These are phyloP conservation scores for Masticophis lateralis DNA, from an alignment of 2,797 vertebrate genomes.

Conservation along the genomic window DNA sequence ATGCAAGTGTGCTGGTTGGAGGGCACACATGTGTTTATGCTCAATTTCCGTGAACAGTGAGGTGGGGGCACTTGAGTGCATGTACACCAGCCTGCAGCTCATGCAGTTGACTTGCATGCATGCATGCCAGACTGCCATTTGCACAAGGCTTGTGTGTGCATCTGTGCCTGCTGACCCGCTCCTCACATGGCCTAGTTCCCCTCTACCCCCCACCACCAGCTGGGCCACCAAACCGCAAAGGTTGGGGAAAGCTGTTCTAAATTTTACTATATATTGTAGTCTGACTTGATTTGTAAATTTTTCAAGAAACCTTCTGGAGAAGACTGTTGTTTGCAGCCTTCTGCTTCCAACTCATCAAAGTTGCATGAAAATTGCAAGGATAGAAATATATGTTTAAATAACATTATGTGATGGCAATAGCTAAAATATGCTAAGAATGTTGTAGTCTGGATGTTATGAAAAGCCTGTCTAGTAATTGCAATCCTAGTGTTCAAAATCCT, in stretches of 20 bases:
- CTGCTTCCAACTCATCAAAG: not conserved
- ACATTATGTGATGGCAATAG: not conserved
- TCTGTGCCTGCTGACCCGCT: not conserved
- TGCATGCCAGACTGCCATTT: not conserved
- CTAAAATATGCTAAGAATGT: not conserved
- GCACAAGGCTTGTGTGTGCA: too few species aligned
- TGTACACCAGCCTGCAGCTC: not conserved
- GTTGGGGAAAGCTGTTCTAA: not conserved
- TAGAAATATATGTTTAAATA: not conserved
- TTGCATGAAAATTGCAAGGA: not conserved
- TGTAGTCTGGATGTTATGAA: not conserved
- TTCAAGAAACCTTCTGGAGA: not conserved
- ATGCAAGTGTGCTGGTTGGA: not conserved
- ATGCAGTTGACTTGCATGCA: not conserved
- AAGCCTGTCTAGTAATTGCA: not conserved
- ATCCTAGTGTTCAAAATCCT: not conserved
- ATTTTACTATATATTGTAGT: not conserved
- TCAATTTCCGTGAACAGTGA: not conserved
- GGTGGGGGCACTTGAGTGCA: not conserved
- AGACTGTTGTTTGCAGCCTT: not conserved
- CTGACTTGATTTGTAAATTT: not conserved
- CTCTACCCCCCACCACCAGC: not conserved
- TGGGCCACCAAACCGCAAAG: not conserved
- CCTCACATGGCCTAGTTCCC: not conserved
- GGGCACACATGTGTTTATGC: not conserved